Conservation (phyloP, 1,140 invertebrate genomes). For the Neotoxoptera formosana region DNA sequence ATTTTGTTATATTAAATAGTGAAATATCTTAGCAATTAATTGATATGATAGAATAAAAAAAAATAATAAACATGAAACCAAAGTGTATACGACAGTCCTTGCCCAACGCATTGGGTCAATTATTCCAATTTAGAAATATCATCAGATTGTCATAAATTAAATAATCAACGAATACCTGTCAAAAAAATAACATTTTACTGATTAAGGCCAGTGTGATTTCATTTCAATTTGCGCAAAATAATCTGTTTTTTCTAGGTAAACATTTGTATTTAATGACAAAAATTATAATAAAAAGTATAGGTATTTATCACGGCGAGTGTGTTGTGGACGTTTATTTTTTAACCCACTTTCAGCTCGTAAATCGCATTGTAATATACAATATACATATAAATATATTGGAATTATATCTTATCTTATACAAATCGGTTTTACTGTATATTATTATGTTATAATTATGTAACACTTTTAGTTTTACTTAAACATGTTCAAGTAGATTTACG, state of each 20-base stretch:
- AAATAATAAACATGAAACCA: no score
- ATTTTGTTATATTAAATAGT: not conserved
- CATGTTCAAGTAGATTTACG: not conserved
- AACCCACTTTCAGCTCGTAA: not conserved
- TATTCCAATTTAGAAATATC: not conserved
- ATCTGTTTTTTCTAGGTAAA: not conserved
- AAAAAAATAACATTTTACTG: no score
- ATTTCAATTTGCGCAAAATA: not conserved
- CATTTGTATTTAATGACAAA: not conserved
- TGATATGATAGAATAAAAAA: not conserved
- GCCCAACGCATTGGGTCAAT: not conserved
- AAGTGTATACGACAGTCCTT: no score
- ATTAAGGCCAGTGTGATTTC: no score
- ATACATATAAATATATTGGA: no score
- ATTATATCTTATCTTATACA: not conserved
- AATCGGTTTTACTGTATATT: not conserved
- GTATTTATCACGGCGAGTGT: not conserved
- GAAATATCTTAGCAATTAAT: not conserved
- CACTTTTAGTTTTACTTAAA: not conserved
- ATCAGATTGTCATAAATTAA: no score
- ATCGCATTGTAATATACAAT: not conserved
- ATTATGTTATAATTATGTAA: not conserved
- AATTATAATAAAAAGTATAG: not conserved
- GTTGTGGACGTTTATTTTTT: not conserved
- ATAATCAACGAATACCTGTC: no score